Percentiles rank a stretch among this genome's conserved stretches.
phyloP scores from a whole-genome alignment of 2,797 vertebrate species.

The Xerus rutilus region DNA sequence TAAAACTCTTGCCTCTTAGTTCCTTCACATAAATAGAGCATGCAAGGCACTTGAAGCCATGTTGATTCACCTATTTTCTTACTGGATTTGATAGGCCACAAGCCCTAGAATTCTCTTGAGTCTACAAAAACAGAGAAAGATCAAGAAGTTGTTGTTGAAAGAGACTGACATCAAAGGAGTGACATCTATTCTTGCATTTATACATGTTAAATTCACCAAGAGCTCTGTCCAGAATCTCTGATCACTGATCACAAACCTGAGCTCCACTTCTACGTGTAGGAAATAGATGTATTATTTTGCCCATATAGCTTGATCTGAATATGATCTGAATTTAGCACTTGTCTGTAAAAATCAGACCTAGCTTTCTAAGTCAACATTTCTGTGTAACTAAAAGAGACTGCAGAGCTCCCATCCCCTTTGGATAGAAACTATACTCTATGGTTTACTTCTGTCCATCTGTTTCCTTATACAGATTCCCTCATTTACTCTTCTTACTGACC shows the following conservation, averaged over 20 bases:
- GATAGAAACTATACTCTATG: rapidly evolving
- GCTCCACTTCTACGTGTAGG: neutral
- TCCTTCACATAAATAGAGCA: neutral
- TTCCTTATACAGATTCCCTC: neutral
- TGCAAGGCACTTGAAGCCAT: neutral
- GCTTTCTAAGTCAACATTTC: neutral
- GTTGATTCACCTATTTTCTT: neutral
- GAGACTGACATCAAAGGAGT: neutral
- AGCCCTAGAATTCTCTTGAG: neutral
- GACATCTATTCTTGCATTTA: neutral
- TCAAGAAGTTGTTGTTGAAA: slow-evolving; percentile 31
- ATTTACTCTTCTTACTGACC: neutral
- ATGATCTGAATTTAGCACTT: neutral
- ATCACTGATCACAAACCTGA: neutral
- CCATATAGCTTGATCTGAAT: neutral
- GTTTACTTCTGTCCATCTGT: neutral
- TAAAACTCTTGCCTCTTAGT: neutral
- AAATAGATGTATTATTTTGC: neutral
- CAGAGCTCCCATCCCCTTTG: neutral
- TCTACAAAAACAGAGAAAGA: neutral
- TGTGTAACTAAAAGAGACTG: neutral
- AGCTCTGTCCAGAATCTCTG: neutral
- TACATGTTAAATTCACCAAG: neutral
- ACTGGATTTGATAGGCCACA: neutral
- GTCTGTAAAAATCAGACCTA: neutral